A percentile compares a stretch with the other conserved stretches of the same genome.
Conservation (phyloP, 2,797 vertebrate species). For the Poliocrania exsul region DNA sequence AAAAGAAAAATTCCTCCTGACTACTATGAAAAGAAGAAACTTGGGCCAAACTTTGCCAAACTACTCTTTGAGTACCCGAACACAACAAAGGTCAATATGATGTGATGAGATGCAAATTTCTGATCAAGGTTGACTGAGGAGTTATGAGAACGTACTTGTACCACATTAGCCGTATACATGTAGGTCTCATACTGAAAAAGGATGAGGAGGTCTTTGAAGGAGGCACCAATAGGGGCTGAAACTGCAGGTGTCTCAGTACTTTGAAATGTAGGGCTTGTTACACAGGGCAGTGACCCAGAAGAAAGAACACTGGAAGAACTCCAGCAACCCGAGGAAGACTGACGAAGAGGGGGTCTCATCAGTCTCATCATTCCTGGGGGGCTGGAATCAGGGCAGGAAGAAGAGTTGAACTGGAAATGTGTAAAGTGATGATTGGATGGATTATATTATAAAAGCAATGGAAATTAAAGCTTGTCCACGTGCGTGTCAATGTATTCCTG, state of each 20-base stretch:
- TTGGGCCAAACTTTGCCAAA: not conserved
- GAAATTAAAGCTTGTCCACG: no score
- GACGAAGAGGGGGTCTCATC: no score
- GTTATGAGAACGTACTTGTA: not conserved
- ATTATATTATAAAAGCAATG: no score
- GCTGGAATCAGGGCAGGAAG: no score
- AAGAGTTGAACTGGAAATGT: no score
- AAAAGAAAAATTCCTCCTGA: not conserved
- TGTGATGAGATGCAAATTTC: not conserved
- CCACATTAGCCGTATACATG: not conserved
- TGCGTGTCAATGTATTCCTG: no score
- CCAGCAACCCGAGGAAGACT: no score
- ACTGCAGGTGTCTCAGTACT: not conserved
- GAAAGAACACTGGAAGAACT: no score
- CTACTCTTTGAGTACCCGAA: not conserved
- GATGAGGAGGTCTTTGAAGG: not conserved
- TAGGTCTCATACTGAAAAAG: not conserved
- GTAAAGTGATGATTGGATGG: no score
- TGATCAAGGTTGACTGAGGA: not conserved
- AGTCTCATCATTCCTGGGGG: no score
- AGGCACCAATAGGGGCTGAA: not conserved
- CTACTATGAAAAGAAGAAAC: not conserved
- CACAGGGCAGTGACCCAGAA: no score
- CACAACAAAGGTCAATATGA: not conserved
- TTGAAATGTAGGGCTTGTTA: not conserved